A percentile compares a stretch with the other conserved stretches of the same genome.
These are phyloP conservation scores for Ctenoplectra terminalis DNA, from an alignment of 1,140 invertebrate genomes.

Conservation along the genomic window DNA sequence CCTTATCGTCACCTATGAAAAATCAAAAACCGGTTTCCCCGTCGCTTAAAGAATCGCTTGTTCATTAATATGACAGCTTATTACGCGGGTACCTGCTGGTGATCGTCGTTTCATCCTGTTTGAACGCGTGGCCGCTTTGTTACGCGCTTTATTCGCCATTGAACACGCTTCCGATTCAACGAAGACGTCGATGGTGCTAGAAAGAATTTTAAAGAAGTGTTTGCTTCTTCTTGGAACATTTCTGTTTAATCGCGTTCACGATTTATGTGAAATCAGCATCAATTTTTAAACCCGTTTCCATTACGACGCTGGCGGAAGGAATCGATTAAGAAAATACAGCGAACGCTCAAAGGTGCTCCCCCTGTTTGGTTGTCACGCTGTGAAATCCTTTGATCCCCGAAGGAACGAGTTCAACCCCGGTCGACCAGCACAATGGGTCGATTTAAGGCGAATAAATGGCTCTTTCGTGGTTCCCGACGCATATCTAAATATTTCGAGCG, in stretches of 20 bases:
- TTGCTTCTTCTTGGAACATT: no score
- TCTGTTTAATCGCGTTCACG: no score
- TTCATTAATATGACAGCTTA: constrained; percentile 43
- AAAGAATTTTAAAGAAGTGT: no score
- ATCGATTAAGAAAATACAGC: constrained; percentile 4
- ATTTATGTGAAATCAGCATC: background rate
- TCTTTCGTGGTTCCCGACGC: constrained; percentile 7
- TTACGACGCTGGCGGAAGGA: background rate
- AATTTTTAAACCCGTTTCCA: background rate
- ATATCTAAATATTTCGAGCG: constrained; percentile 54
- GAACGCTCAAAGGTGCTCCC: background rate
- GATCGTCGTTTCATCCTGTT: background rate
- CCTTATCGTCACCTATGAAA: constrained; percentile 52
- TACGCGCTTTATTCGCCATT: background rate
- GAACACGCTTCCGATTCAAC: background rate
- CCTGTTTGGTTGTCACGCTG: background rate
- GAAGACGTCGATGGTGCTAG: background rate
- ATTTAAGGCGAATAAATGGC: constrained; percentile 27
- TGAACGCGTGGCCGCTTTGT: background rate
- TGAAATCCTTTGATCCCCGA: constrained; percentile 8
- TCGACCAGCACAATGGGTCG: background rate
- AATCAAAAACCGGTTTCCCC: constrained; percentile 52
- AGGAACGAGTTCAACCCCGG: background rate
- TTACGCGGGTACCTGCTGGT: constrained; percentile 11
- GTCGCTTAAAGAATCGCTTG: constrained; percentile 44